These are phyloP conservation scores for Fulmarus glacialis DNA, from an alignment of 2,113 vertebrate genomes.

Conservation along the genomic window DNA sequence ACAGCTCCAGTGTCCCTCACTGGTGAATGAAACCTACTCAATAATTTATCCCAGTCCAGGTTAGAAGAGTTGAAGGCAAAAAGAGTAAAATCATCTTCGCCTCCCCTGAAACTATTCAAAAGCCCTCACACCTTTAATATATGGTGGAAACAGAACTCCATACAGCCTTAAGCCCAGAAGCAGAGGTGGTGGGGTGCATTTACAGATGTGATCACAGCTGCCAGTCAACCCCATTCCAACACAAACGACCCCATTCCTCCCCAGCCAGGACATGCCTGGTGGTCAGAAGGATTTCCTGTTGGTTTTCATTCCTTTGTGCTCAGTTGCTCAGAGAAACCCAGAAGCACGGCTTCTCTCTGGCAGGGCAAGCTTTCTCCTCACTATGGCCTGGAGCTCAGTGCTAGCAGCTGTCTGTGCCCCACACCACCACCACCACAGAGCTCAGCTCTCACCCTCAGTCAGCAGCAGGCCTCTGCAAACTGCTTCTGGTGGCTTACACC, in stretches of 20 bases:
- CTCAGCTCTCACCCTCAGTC: not conserved
- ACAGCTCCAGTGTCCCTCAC: not conserved
- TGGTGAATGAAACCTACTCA: conserved; percentile 24
- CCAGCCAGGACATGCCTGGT: not conserved
- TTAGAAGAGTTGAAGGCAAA: not conserved
- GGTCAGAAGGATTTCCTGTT: not conserved
- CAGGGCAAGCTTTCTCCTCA: not conserved
- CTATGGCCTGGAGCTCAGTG: not conserved
- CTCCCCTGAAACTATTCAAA: not conserved
- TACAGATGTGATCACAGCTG: not conserved
- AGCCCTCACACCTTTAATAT: not conserved
- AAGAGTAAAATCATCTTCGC: not conserved
- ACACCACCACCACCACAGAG: not conserved
- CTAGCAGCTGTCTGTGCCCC: not conserved
- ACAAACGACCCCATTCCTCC: not conserved
- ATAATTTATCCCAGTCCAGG: conserved; percentile 44
- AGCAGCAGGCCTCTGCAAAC: not conserved
- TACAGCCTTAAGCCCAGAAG: not conserved
- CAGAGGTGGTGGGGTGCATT: not conserved
- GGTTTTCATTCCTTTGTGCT: not conserved
- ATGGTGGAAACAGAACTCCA: not conserved
- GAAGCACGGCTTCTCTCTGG: not conserved
- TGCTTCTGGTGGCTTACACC: not conserved
- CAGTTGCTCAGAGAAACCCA: not conserved
- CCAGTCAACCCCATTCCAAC: not conserved